phyloP scores from a whole-genome alignment of 2,113 vertebrate species.

The Apteryx mantelli region DNA sequence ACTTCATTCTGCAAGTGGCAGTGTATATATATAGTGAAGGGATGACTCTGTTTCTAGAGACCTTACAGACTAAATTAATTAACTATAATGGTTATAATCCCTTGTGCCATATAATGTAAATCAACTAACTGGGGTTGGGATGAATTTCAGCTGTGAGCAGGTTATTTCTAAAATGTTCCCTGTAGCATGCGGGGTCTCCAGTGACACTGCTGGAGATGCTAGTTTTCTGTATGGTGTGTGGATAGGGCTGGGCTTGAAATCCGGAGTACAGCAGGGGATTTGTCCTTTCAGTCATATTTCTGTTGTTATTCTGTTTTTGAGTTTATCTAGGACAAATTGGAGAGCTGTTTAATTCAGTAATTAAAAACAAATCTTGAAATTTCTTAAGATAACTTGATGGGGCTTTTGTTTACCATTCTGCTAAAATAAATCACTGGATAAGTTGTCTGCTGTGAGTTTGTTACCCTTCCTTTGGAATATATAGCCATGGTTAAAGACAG shows the following conservation, averaged over 20 bases:
- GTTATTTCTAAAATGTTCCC: not conserved
- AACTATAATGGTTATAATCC: not conserved
- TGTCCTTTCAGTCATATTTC: not conserved
- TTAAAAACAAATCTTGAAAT: constrained; percentile 2
- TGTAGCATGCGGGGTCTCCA: not conserved
- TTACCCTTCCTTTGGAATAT: not conserved
- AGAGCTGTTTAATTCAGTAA: not conserved
- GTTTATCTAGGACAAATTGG: not conserved
- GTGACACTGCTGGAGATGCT: not conserved
- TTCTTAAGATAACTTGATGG: not conserved
- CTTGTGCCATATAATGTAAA: not conserved
- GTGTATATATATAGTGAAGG: not conserved
- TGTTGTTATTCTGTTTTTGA: not conserved
- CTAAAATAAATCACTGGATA: not conserved
- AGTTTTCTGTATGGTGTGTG: not conserved
- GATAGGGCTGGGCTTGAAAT: not conserved
- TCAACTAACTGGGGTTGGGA: not conserved
- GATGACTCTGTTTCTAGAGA: not conserved
- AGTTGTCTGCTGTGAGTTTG: not conserved
- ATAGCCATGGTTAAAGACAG: not conserved
- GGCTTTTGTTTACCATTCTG: not conserved
- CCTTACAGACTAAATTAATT: not conserved
- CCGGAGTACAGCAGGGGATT: accelerated
- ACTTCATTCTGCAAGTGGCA: not conserved
- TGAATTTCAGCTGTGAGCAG: not conserved